Evolutionary conservation across 2,888 invertebrate genomes (phyloP).

Genomic region (Biston stratarius): DNA sequence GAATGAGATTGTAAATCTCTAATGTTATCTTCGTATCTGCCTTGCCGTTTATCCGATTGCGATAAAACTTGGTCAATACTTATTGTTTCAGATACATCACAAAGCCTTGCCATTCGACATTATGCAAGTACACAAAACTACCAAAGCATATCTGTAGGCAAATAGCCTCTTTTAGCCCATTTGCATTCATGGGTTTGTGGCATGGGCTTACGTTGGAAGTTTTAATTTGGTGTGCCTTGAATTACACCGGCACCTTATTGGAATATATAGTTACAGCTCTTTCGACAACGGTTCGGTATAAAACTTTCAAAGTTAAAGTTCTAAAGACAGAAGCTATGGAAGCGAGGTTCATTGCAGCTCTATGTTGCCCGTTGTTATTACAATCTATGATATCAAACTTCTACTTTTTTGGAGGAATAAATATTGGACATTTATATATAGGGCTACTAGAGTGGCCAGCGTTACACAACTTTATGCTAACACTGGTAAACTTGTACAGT

Average conservation of each 20-base stretch:
- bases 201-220: conserved; percentile 93
- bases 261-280: conserved; percentile 88
- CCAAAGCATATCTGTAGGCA: conserved; percentile 85
- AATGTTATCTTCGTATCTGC: no score
- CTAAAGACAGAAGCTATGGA: conserved; percentile 76
- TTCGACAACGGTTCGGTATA: conserved; percentile 77
- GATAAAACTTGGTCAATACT: no score
- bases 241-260: conserved; percentile 92
- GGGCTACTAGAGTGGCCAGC: conserved; percentile 81
- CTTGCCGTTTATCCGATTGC: no score
- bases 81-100: conserved; percentile 92
- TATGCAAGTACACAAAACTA: conserved; percentile 61
- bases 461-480: conserved; percentile 61
- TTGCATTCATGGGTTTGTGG: conserved; percentile 95
- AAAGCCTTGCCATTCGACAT: conserved; percentile 85
- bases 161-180: conserved; percentile 90
- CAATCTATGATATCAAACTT: conserved; percentile 94
- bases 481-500: conserved; percentile 70
- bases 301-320: conserved; percentile 68
- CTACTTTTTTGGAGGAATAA: conserved; percentile 93
- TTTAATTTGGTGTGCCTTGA: conserved; percentile 93
- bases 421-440: conserved; percentile 91
- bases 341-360: conserved; percentile 88
- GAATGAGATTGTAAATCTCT: no score
- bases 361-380: conserved; percentile 91